Conservation (phyloP, 2,797 vertebrate genomes). For the Arctocebus calabarensis region DNA sequence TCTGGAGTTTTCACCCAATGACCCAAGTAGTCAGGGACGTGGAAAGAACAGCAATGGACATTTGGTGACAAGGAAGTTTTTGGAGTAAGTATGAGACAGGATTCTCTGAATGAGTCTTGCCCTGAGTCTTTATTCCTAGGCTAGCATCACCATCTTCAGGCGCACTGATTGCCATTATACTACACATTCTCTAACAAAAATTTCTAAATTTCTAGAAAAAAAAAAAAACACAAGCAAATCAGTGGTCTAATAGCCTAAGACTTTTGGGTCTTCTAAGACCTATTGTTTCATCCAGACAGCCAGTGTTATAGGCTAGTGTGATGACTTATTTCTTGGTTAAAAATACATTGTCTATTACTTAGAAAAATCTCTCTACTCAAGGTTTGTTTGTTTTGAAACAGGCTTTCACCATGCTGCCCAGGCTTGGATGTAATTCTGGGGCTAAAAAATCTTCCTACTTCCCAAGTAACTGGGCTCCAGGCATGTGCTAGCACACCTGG, state of each 20-base stretch:
- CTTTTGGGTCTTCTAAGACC: not conserved
- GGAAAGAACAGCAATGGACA: not conserved
- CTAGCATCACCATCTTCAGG: not conserved
- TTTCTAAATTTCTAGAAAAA: not conserved
- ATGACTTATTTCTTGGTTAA: not conserved
- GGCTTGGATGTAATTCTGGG: no score
- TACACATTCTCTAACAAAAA: not conserved
- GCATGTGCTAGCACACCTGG: no score
- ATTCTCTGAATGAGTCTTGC: not conserved
- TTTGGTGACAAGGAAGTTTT: not conserved
- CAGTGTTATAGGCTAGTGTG: not conserved
- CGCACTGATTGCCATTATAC: not conserved
- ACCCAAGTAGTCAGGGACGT: not conserved
- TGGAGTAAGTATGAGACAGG: not conserved
- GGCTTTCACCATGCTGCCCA: no score
- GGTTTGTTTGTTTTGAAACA: no score
- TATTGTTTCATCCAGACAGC: not conserved
- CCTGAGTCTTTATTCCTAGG: not conserved
- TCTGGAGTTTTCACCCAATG: not conserved
- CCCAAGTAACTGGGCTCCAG: no score
- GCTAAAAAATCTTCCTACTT: no score
- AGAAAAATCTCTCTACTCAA: not conserved
- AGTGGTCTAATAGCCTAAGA: not conserved
- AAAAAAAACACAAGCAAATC: not conserved
- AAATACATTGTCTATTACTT: not conserved